phyloP scores from a whole-genome alignment of 1,140 invertebrate species.

The Thaumatotibia leucotreta region DNA sequence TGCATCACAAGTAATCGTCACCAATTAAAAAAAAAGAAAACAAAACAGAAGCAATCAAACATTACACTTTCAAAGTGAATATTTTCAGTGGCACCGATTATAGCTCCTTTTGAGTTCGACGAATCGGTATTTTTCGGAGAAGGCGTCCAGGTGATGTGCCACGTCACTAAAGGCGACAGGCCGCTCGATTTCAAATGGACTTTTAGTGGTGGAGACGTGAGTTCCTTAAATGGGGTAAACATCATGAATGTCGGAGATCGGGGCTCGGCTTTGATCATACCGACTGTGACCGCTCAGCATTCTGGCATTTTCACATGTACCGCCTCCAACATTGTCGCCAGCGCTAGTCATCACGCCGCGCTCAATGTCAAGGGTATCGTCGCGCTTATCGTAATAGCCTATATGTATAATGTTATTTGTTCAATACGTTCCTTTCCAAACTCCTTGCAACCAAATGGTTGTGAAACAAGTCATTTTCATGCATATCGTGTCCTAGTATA shows the following conservation, averaged over 20 bases:
- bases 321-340: constrained; percentile 85
- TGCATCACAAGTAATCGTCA: not conserved
- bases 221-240: constrained; percentile 66
- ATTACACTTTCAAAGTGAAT: constrained; percentile 17
- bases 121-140: constrained; percentile 79
- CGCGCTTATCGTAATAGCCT: constrained; percentile 4
- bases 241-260: constrained; percentile 80
- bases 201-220: constrained; percentile 77
- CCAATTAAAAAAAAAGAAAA: not conserved
- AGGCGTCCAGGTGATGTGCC: constrained; percentile 82
- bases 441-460: not conserved
- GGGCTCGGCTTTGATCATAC: constrained; percentile 74
- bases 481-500: not conserved
- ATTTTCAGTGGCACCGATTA: constrained; percentile 70
- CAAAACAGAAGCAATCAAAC: not conserved
- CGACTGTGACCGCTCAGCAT: constrained; percentile 81
- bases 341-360: constrained; percentile 80
- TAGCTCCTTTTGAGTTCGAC: constrained; percentile 71
- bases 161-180: constrained; percentile 83
- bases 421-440: not conserved
- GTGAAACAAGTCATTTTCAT: not conserved
- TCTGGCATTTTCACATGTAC: constrained; percentile 88
- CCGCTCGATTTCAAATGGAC: constrained; percentile 81
- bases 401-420: not conserved
- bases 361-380: constrained; percentile 76